phyloP scores from a whole-genome alignment of 2,797 vertebrate species.

The Typhlichthys subterraneus region DNA sequence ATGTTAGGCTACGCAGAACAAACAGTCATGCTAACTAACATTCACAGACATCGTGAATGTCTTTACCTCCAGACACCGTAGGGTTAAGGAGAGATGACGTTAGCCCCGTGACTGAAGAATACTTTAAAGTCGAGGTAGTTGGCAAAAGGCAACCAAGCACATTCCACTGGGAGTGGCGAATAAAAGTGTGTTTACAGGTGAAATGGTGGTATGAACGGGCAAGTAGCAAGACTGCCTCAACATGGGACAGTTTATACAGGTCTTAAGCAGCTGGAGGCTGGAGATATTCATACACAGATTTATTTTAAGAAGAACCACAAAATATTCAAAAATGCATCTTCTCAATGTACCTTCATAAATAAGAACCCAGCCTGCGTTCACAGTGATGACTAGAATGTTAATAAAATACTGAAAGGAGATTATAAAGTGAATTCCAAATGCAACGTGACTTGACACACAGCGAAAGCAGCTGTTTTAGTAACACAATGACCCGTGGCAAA shows the following conservation, averaged over 20 bases:
- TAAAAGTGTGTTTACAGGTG: slow-evolving; percentile 21
- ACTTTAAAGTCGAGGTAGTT: slow-evolving; percentile 96
- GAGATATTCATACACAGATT: slow-evolving; percentile 65
- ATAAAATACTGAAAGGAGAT: slow-evolving; percentile 84
- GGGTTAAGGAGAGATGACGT: slow-evolving; percentile 55
- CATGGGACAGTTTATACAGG: slow-evolving; percentile 72
- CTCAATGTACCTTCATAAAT: slow-evolving; percentile 88
- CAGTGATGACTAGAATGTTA: slow-evolving; percentile 82
- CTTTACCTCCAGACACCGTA: slow-evolving; percentile 47
- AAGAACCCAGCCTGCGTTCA: slow-evolving; percentile 79
- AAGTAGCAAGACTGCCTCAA: slow-evolving; percentile 65
- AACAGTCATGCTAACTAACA: slow-evolving; percentile 41
- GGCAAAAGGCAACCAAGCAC: slow-evolving; percentile 79
- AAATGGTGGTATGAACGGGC: slow-evolving; percentile 22
- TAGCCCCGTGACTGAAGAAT: slow-evolving; percentile 74
- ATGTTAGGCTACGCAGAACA: slow-evolving; percentile 27
- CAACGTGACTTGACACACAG: slow-evolving; percentile 68
- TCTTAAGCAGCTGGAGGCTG: slow-evolving; percentile 82
- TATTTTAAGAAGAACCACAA: slow-evolving; percentile 68
- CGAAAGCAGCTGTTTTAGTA: slow-evolving; percentile 79
- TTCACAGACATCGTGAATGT: slow-evolving; percentile 41
- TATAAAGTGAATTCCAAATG: slow-evolving; percentile 80
- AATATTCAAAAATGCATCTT: slow-evolving; percentile 71
- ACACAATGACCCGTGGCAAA: slow-evolving; percentile 70
- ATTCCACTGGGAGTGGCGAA: slow-evolving; percentile 48